Evolutionary conservation across 2,797 vertebrate species (phyloP).

Genomic region (Argyrosomus regius): DNA sequence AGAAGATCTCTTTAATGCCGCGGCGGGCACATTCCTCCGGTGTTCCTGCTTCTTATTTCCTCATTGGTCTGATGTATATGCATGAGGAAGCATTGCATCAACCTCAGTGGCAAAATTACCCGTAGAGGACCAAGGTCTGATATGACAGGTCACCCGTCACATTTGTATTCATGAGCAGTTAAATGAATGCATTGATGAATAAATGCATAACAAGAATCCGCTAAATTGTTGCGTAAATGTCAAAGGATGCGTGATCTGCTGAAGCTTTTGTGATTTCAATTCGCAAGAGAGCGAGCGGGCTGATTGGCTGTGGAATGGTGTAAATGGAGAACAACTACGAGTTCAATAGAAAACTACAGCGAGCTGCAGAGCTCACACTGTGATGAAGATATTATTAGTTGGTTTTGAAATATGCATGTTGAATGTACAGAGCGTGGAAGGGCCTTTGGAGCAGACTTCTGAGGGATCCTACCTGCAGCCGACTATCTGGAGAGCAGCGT

Average conservation of each 20-base stretch:
- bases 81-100: slow-evolving; percentile 75
- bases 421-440: slow-evolving; percentile 22
- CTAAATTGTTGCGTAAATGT: slow-evolving; percentile 83
- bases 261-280: slow-evolving; percentile 71
- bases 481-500: slow-evolving; percentile 29
- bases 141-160: slow-evolving; percentile 74
- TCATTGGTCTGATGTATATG: slow-evolving; percentile 73
- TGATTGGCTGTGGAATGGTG: slow-evolving; percentile 57
- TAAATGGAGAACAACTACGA: slow-evolving; percentile 51
- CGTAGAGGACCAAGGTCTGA: slow-evolving; percentile 67
- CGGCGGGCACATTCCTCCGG: slow-evolving; percentile 27
- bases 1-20: slow-evolving; percentile 56
- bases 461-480: slow-evolving; percentile 17
- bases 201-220: slow-evolving; percentile 83
- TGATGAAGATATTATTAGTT: slow-evolving; percentile 49
- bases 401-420: slow-evolving; percentile 30
- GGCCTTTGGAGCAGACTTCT: slow-evolving; percentile 25
- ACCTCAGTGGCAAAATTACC: slow-evolving; percentile 73
- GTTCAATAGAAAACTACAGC: slow-evolving; percentile 12
- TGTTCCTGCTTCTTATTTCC: slow-evolving; percentile 50
- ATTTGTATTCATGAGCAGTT: slow-evolving; percentile 85
- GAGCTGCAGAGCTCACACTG: background rate
- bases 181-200: slow-evolving; percentile 83
- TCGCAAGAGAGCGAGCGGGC: slow-evolving; percentile 24
- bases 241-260: slow-evolving; percentile 72